A percentile compares a stretch with the other conserved stretches of the same genome.
Conservation (phyloP, 2,113 vertebrate genomes). For the Odocoileus hemionus region DNA sequence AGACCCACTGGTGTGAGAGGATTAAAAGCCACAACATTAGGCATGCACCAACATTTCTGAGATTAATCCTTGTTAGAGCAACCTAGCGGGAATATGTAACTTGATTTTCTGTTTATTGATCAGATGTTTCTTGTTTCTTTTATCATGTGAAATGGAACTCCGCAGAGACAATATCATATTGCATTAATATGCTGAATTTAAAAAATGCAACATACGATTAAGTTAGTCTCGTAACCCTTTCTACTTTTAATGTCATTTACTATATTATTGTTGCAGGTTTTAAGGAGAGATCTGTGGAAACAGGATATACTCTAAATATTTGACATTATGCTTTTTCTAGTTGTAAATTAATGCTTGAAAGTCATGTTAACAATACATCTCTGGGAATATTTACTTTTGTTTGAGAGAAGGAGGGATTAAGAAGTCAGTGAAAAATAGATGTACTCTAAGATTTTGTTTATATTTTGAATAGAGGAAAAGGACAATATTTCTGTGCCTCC, state of each 20-base stretch:
- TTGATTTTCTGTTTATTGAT: conserved; percentile 81
- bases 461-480: background rate
- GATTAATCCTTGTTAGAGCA: conserved; percentile 75
- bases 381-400: background rate
- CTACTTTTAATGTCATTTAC: background rate
- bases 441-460: background rate
- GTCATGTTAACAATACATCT: background rate
- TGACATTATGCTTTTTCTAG: background rate
- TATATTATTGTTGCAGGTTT: rapidly evolving
- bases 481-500: background rate
- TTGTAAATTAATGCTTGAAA: background rate
- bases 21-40: conserved; percentile 76
- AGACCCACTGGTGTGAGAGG: conserved; percentile 75
- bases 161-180: conserved; percentile 21
- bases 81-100: conserved; percentile 59
- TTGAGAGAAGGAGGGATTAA: background rate
- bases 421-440: background rate
- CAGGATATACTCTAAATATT: background rate
- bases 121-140: conserved; percentile 68
- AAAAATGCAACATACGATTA: background rate
- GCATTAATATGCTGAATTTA: background rate
- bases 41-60: conserved; percentile 66
- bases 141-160: conserved; percentile 63
- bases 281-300: background rate
- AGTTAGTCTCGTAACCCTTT: background rate